Evolutionary conservation across 2,113 vertebrate species (phyloP), one percentile per base, ranked within the genome.

Genomic region (Podilymbus podiceps): DNA sequence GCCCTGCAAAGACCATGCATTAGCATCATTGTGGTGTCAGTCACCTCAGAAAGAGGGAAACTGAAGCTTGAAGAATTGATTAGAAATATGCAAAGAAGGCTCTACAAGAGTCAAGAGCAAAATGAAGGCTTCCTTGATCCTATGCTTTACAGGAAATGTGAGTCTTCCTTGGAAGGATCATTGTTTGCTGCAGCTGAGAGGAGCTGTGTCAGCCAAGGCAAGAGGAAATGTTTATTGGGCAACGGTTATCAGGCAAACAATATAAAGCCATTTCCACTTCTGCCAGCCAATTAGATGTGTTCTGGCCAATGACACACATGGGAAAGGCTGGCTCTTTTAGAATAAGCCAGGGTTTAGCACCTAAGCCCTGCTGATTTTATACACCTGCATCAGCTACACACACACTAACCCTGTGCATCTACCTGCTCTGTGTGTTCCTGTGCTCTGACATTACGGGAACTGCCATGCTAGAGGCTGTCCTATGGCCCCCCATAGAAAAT

Each of bases 161-260:
- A 49, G 77, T 90, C 77, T 76, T 67, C 58, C 60, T 86, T 66
- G 78, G 71, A 95, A 94, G 82, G 66, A 91, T 87, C 87, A 95
- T 93, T 96, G 93, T 96, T 94, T 95, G 91, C 62, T 79, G 85
- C 84, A 97, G 74, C 86, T 85, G 85, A 89, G 68, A 95, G 46
- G 90, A 66, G 63, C 55, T 42, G 12, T 73, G 87, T 96, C 87
- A 91, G 75, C 38, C 81, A 85, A 95, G 83, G 93, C 77, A 86
- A 94, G 31, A 97, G 94, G 92, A 96, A 96, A 88, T 40, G 58
- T 85, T 85, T 90, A 85, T 44, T 3, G 2, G 71, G 55, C 42
- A 92, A 33, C 27, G 44, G 60, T 71, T 88, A 92, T 81, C 82
- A 84, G 67, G 88, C 59, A 95, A 82, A 95, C 4, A 25, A 91